Conservation (phyloP, 2,797 vertebrate species). For the Hippopotamyrus pictus region DNA sequence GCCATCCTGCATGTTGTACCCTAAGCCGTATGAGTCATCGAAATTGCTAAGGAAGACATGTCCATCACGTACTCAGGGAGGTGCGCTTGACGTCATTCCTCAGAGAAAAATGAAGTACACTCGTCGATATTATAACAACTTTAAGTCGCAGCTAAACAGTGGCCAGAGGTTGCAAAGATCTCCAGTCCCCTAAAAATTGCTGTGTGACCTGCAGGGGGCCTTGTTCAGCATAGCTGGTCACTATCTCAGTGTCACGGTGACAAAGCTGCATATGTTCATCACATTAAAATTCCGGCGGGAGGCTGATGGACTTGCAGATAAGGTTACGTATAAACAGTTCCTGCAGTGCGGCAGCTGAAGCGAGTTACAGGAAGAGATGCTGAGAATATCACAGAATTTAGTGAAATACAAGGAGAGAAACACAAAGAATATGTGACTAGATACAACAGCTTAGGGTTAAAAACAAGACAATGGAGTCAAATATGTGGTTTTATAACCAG, state of each 20-base stretch:
- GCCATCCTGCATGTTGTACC: conserved; percentile 23
- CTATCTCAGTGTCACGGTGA: background rate
- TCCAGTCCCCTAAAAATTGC: background rate
- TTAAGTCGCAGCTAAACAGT: background rate
- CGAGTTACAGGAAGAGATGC: background rate
- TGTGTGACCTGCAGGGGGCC: background rate
- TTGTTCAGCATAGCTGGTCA: background rate
- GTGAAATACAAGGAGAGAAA: background rate
- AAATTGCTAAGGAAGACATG: background rate
- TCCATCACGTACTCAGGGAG: background rate
- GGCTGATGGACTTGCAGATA: background rate
- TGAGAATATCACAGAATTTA: background rate
- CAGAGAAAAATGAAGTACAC: background rate
- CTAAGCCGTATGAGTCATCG: background rate
- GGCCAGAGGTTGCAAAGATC: background rate
- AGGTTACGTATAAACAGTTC: background rate
- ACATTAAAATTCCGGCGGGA: background rate
- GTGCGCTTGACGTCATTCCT: background rate
- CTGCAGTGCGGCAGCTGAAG: background rate
- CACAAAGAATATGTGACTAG: background rate
- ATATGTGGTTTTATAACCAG: background rate
- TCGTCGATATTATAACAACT: background rate
- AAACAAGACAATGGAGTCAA: background rate
- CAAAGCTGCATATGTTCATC: background rate
- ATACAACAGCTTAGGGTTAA: background rate